These are phyloP conservation scores for Anagyrus pseudococci DNA, from an alignment of 2,888 invertebrate species.

Conservation along the genomic window DNA sequence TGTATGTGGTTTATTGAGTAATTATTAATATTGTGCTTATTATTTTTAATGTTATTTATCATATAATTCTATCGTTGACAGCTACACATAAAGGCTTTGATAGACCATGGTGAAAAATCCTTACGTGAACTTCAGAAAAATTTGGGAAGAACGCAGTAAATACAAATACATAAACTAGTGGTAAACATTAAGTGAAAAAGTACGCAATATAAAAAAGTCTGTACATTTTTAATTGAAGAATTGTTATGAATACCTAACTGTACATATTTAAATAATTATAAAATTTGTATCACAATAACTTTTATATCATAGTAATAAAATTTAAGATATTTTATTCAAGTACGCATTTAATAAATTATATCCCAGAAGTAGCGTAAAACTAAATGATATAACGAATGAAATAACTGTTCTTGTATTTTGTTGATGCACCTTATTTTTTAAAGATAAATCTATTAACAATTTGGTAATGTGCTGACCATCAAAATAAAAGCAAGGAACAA, in stretches of 20 bases:
- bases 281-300: conserved; percentile 35
- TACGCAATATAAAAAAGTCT: conserved; percentile 19
- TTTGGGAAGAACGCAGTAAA: conserved; percentile 36
- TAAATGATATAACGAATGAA: conserved; percentile 72
- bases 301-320: conserved; percentile 30
- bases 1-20: conserved; percentile 57
- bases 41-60: conserved; percentile 3
- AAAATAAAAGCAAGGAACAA: conserved; percentile 90
- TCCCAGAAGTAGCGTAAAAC: conserved; percentile 75
- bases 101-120: conserved; percentile 75
- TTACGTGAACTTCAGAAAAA: conserved; percentile 73
- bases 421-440: conserved; percentile 63
- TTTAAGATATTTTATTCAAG: conserved; percentile 56
- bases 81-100: conserved; percentile 71
- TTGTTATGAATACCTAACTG: conserved; percentile 43
- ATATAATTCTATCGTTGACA: conserved; percentile 42
- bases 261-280: conserved; percentile 39
- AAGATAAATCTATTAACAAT: conserved; percentile 70
- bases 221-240: conserved; percentile 21
- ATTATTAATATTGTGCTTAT: not conserved
- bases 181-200: too few species aligned
- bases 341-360: conserved; percentile 72
- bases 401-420: conserved; percentile 69
- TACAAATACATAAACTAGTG: conserved; percentile 15
- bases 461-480: conserved; percentile 91